Conservation (phyloP, 2,888 invertebrate genomes). For the Aleiodes alternator region DNA sequence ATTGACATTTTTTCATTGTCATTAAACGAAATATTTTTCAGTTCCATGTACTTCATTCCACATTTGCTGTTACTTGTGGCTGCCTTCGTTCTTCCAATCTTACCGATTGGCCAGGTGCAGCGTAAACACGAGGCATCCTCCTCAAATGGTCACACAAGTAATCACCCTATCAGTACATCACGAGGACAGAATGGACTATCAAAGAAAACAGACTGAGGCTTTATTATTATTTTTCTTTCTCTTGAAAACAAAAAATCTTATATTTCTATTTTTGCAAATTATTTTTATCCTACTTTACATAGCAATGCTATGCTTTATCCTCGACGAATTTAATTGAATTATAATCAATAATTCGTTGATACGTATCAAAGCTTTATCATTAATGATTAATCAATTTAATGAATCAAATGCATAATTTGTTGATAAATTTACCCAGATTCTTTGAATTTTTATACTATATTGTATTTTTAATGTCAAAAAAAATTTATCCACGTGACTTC, state of each 20-base stretch:
- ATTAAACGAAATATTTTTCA: conserved; percentile 52
- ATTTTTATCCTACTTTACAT: conserved; percentile 16
- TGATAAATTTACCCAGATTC: no score
- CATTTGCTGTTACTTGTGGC: conserved; percentile 68
- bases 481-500: no score
- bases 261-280: conserved; percentile 3
- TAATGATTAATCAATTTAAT: no score
- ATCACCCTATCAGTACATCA: conserved; percentile 26
- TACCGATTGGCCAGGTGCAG: conserved; percentile 57
- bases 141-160: conserved; percentile 5
- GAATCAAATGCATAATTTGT: no score
- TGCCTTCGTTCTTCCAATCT: conserved; percentile 64
- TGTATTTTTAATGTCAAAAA: no score
- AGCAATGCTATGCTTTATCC: no score
- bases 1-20: not conserved
- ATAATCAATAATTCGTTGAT: no score
- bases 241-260: not conserved
- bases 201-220: conserved; percentile 50
- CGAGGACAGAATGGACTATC: conserved; percentile 51
- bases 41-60: conserved; percentile 70
- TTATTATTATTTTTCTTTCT: not conserved
- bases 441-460: no score
- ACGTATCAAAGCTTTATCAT: no score
- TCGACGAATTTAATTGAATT: no score
- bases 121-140: conserved; percentile 32